Evolutionary conservation across 2,797 vertebrate species (phyloP).

Genomic region (Simalia tracyae): DNA sequence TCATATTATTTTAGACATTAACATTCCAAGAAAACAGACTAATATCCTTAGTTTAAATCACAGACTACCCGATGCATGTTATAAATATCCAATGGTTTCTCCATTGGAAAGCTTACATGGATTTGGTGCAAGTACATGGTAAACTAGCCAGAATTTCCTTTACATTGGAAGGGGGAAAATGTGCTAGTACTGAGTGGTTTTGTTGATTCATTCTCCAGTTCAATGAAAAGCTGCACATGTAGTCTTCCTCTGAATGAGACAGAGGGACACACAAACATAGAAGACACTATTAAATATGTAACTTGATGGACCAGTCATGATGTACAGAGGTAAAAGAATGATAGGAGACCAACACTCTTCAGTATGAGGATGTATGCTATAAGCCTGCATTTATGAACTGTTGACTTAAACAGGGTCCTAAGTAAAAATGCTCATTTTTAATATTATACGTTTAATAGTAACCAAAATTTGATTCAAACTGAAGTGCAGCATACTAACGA

Average conservation of each 20-base stretch:
- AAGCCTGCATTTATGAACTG: neutral
- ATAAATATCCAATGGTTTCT: constrained; percentile 66
- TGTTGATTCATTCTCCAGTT: constrained; percentile 54
- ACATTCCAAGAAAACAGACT: constrained; percentile 44
- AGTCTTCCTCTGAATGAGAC: neutral
- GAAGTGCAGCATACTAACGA: neutral
- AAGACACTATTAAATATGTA: neutral
- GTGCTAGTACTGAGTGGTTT: neutral
- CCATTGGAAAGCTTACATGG: constrained; percentile 64
- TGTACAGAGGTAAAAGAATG: neutral
- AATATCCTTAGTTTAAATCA: constrained; percentile 29
- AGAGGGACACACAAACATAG: neutral
- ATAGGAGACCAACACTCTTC: neutral
- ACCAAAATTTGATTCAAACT: neutral
- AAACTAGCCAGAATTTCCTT: constrained; percentile 54
- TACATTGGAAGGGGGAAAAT: constrained; percentile 26
- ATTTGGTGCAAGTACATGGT: constrained; percentile 53
- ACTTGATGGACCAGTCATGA: neutral
- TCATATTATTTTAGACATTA: constrained; percentile 26
- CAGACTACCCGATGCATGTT: constrained; percentile 45
- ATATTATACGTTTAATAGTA: neutral
- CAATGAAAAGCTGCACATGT: constrained; percentile 4
- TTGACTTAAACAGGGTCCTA: neutral
- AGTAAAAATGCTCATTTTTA: neutral
- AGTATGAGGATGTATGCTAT: neutral